Percentiles rank a stretch among this genome's conserved stretches.
phyloP scores from a whole-genome alignment of 2,888 invertebrate species.

The Rotaria macrura region DNA sequence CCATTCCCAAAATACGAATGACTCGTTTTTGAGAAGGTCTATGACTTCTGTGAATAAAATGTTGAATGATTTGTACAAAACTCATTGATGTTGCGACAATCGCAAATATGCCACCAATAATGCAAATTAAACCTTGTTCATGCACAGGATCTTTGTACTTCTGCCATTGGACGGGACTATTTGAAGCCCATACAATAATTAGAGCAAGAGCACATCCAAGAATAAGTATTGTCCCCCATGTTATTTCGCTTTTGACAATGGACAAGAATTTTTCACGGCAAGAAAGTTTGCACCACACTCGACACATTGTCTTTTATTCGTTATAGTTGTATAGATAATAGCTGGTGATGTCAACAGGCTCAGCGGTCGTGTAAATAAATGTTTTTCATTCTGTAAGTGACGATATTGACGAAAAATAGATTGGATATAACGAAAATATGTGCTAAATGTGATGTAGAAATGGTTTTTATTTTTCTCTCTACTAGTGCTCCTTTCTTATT shows the following conservation, averaged over 20 bases:
- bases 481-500: too few species aligned
- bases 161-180: neutral
- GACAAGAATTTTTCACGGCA: neutral
- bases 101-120: conserved; percentile 4
- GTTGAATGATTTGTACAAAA: neutral
- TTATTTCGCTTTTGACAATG: neutral
- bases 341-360: too few species aligned
- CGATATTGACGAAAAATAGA: too few species aligned
- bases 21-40: conserved; percentile 25
- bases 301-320: too few species aligned
- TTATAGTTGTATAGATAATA: too few species aligned
- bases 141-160: neutral
- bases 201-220: neutral
- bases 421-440: too few species aligned
- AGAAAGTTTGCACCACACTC: neutral
- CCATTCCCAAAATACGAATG: conserved; percentile 85
- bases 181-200: neutral
- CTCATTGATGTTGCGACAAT: neutral
- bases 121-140: neutral
- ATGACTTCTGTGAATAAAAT: neutral
- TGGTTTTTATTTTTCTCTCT: too few species aligned
- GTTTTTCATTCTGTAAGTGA: too few species aligned
- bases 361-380: too few species aligned
- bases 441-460: too few species aligned
- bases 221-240: neutral